Conservation (phyloP, 64 coral and sea anemone species). For the Trachythela sp. region DNA sequence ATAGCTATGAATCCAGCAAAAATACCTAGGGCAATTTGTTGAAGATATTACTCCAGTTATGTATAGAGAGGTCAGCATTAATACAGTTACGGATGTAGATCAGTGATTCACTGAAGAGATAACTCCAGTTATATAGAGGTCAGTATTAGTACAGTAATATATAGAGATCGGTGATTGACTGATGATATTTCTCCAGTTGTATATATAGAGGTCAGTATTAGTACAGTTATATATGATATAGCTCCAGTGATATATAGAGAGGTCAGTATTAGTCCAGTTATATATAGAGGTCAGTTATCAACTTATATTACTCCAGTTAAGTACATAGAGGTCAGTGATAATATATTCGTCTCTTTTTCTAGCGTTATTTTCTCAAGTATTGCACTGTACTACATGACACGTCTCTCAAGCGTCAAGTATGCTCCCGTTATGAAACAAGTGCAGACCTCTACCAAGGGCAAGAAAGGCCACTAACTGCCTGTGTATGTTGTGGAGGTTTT, state of each 20-base stretch:
- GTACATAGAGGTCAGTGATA: neutral
- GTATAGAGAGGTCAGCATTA: too few species aligned
- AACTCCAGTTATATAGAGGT: too few species aligned
- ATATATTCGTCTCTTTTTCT: conserved; percentile 15
- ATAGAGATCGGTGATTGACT: neutral
- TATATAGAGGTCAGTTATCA: too few species aligned
- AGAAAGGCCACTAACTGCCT: conserved; percentile 48
- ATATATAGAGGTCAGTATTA: too few species aligned
- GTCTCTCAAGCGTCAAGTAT: conserved; percentile 52
- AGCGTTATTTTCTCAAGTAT: conserved; percentile 87
- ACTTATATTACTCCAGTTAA: neutral
- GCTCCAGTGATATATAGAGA: neutral
- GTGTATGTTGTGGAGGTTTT: conserved; percentile 3
- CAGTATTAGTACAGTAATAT: too few species aligned
- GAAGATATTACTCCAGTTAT: neutral
- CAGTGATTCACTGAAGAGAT: too few species aligned
- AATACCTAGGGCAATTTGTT: too few species aligned
- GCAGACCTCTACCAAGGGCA: conserved; percentile 23
- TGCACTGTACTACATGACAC: conserved; percentile 88
- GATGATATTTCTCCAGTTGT: neutral
- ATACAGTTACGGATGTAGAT: too few species aligned
- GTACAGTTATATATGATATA: too few species aligned
- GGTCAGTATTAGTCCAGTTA: too few species aligned
- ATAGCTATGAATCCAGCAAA: too few species aligned
- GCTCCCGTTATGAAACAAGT: conserved; percentile 47